Evolutionary conservation across 2,113 vertebrate species (phyloP), one percentile per base, ranked within the genome.

Genomic region (Datnioides undecimradiatus): DNA sequence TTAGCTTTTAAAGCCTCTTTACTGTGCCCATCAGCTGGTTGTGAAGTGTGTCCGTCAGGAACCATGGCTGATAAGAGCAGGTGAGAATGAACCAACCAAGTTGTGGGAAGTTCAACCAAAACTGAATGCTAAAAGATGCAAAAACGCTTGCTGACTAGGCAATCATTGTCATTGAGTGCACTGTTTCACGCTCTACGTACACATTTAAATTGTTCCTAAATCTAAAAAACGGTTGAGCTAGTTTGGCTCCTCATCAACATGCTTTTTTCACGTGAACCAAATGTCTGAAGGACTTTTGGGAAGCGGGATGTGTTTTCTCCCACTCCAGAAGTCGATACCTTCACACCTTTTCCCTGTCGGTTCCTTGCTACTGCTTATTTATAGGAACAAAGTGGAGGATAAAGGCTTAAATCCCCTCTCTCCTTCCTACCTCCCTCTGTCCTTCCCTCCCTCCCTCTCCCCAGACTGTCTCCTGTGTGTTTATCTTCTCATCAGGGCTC

Each of bases 401-500:
- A 80, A 93, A 89, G 83, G 79, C 81, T 83, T 14, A 40, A 60
- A 31, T 67, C 57, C 57, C 34, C 45, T 40, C 67, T 55, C 19
- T 60, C 66, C 21, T 64, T 67, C 64, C 64, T 68, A 52, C 57
- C 36, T 43, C 59, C 33, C 60, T 52, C 49, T 8, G 58, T 34
- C 63, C 54, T 11, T 58, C 63, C 27, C 74, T 27, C 84, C 76
- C 40, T 46, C 67, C 43, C 31, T 38, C 59, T 52, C 74, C 76
- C 85, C 81, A 87, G 90, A 82, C 87, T 93, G 93, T 94, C 94
- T 95, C 93, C 93, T 82, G 82, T 90, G 81, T 94, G 95, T 92
- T 91, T 93, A 93, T 94, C 93, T 96, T 96, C 96, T 95, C 95
- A 96, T 92, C 90, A 95, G 88, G 66, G 59, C 78, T 88, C 91